Conservation (phyloP, 2,888 invertebrate species). For the Sarcophaga carnaria region DNA sequence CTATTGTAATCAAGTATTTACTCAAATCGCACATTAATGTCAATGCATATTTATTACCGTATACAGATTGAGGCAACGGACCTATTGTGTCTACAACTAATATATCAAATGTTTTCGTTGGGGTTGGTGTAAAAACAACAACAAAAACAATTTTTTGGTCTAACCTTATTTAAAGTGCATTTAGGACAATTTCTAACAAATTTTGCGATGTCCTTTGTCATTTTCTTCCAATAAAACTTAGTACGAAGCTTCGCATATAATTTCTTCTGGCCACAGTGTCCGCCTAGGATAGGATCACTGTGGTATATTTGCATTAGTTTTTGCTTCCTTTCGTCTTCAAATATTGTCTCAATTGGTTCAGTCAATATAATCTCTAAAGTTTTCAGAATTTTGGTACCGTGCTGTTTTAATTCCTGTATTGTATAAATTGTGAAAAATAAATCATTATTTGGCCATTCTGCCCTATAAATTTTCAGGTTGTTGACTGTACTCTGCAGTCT, state of each 20-base stretch:
- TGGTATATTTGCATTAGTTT: conserved; percentile 27
- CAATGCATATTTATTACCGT: too few relatives aligned
- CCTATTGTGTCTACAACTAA: conserved; percentile 66
- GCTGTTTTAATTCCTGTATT: background rate
- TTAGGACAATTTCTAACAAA: too few relatives aligned
- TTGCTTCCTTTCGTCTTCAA: conserved; percentile 3
- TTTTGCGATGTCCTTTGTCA: conserved; percentile 52
- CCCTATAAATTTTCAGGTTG: conserved; percentile 1
- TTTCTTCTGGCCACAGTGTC: conserved; percentile 28
- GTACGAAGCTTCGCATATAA: conserved; percentile 37
- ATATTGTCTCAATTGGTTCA: conserved; percentile 13
- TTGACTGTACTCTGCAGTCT: conserved; percentile 10
- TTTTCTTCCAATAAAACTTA: conserved; percentile 57
- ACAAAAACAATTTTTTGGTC: conserved; percentile 20
- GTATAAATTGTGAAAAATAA: conserved; percentile 18
- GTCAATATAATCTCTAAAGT: conserved; percentile 27
- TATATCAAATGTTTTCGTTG: conserved; percentile 56
- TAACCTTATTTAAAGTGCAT: too few relatives aligned
- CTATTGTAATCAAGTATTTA: conserved; percentile 39
- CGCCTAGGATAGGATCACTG: conserved; percentile 38
- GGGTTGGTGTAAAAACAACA: conserved; percentile 52
- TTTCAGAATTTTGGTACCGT: conserved; percentile 11
- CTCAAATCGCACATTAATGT: too few relatives aligned
- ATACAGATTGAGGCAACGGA: conserved; percentile 53
- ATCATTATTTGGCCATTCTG: conserved; percentile 30